Evolutionary conservation across 1,140 invertebrate species (phyloP).

Genomic region (Brachystomella parvula): DNA sequence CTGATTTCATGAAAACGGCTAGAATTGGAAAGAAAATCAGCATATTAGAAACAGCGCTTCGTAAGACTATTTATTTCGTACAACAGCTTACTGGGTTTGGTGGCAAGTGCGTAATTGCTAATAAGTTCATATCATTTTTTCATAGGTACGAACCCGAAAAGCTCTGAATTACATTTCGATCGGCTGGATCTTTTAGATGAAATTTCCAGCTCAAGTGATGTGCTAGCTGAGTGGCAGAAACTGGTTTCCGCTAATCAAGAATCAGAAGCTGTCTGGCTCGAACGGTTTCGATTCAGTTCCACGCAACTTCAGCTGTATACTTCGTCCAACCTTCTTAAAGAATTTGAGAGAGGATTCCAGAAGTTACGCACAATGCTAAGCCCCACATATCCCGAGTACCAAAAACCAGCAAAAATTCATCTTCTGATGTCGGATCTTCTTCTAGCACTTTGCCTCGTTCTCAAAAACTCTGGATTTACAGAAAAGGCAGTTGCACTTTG

Average conservation of each 20-base stretch:
- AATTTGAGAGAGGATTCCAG: conserved; percentile 29
- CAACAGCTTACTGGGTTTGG: not conserved
- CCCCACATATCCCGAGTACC: conserved; percentile 27
- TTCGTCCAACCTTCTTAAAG: not conserved
- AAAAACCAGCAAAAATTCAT: conserved; percentile 29
- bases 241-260: conserved; percentile 26
- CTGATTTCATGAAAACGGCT: conserved; percentile 21
- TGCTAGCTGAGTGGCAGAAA: conserved; percentile 33
- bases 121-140: conserved; percentile 8
- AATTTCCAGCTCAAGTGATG: conserved; percentile 28
- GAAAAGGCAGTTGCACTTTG: conserved; percentile 28
- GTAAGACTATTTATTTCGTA: conserved; percentile 16
- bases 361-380: conserved; percentile 35
- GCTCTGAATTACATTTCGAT: conserved; percentile 24
- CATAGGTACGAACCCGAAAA: conserved; percentile 30
- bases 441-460: conserved; percentile 15
- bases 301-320: conserved; percentile 29
- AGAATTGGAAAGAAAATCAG: conserved; percentile 32
- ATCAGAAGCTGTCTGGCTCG: conserved; percentile 26
- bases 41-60: conserved; percentile 32
- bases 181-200: conserved; percentile 27
- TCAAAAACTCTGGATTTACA: conserved; percentile 25
- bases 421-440: conserved; percentile 26
- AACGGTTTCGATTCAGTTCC: conserved; percentile 21
- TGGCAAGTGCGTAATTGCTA: not conserved